phyloP scores from a whole-genome alignment of 2,888 invertebrate genomes.

The Brachypalpus laphriformis region DNA sequence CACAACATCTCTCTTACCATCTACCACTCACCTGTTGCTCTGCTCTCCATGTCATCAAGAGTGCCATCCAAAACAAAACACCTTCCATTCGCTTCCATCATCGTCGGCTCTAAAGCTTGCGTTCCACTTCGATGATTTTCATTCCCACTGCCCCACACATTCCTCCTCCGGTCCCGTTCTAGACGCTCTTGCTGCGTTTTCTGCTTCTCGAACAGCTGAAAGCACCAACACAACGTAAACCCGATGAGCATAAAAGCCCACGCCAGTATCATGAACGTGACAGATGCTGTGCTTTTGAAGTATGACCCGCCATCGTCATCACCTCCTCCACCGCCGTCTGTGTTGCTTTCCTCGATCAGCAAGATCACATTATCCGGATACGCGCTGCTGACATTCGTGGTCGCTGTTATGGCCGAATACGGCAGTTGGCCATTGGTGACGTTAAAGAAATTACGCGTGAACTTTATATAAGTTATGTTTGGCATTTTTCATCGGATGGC shows the following conservation, averaged over 20 bases:
- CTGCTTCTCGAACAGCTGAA: conserved; percentile 78
- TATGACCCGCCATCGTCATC: conserved; percentile 33
- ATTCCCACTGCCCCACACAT: conserved; percentile 7
- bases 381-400: conserved; percentile 45
- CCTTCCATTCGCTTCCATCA: conserved; percentile 17
- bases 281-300: conserved; percentile 77
- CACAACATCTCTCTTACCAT: conserved; percentile 17
- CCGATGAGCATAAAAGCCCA: conserved; percentile 80
- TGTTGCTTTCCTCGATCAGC: conserved; percentile 76
- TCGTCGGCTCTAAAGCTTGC: conserved; percentile 49
- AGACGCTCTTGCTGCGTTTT: conserved; percentile 23
- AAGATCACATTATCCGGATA: conserved; percentile 76
- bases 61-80: conserved; percentile 45
- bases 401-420: conserved; percentile 33
- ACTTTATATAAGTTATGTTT: conserved; percentile 76
- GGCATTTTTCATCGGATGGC: conserved; percentile 75
- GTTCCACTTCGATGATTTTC: conserved; percentile 75
- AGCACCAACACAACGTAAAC: conserved; percentile 80
- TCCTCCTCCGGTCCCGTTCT: not conserved
- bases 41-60: conserved; percentile 8
- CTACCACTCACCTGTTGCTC: conserved; percentile 45
- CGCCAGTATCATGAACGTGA: conserved; percentile 80
- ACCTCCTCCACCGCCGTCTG: conserved; percentile 6
- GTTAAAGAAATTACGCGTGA: conserved; percentile 64
- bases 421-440: conserved; percentile 67